Evolutionary conservation across 2,113 vertebrate genomes (phyloP), one percentile per base, ranked within the genome.

Genomic region (Lampris megalopsis): DNA sequence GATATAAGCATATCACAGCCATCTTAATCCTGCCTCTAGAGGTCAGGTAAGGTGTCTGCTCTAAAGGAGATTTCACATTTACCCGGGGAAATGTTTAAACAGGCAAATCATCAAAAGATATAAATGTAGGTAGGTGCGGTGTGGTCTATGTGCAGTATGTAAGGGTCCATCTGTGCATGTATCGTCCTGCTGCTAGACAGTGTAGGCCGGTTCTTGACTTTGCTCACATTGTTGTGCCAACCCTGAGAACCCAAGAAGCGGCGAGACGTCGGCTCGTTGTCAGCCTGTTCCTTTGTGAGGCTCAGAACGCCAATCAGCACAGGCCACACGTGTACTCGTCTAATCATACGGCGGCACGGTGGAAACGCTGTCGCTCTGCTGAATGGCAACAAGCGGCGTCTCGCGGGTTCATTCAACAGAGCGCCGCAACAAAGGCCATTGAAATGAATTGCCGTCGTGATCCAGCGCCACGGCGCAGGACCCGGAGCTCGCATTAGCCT

Each of bases 401-500:
- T 36, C n/a, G 11, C 48, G 11, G 60, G 38, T 63, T 66, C 62
- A 66, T 70, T 54, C 58, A 60, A 36, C 24, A 24, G 41, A 68
- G 42, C 37, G 5, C 48, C 9, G 62, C 37, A 66, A 52, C 79
- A 54, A 57, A 38, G 63, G 43, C 36, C 8, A 5, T 36, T 1
- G 36, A 41, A 42, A 11, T 5, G 50, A 24, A 41, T 63, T 45
- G 3, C 11, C 40, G 11, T 1, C 43, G 67, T 53, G 56, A 48
- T 73, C 65, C 63, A 70, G 24, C 24, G 24, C 24, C 24, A 24
- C 24, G 24, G 24, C 11, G 60, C 36, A 63, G 79, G 62, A 74
- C 68, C 60, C 24, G 0, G 36, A 24, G 66, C 71, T 67, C 5
- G n/a, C 56, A 64, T 84, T 77, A 77, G 57, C 36, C 57, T 59